Evolutionary conservation across 2,797 vertebrate species (phyloP).

Genomic region (Coendou prehensilis): DNA sequence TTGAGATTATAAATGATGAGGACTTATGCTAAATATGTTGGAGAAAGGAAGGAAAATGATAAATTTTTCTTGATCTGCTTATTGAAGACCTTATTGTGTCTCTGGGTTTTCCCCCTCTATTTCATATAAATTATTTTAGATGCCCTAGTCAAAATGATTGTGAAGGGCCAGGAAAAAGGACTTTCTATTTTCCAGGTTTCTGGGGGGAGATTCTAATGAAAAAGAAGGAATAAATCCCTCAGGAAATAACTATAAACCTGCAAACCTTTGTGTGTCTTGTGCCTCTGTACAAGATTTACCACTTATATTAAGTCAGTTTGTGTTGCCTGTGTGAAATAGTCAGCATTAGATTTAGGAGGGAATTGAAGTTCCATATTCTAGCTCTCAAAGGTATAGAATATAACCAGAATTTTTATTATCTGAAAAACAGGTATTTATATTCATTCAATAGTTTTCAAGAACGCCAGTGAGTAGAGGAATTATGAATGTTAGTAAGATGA

Average conservation of each 20-base stretch:
- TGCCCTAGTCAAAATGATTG: neutral
- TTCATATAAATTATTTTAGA: slow-evolving; percentile 9
- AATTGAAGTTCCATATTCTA: neutral
- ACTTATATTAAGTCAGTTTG: neutral
- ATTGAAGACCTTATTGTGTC: neutral
- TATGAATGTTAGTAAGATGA: slow-evolving; percentile 54
- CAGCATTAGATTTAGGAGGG: neutral
- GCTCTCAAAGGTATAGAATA: neutral
- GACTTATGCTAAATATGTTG: neutral
- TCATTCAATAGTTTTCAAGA: slow-evolving; percentile 49
- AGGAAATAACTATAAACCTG: neutral
- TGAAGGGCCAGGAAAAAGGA: neutral
- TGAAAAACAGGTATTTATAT: slow-evolving; percentile 49
- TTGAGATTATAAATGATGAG: neutral
- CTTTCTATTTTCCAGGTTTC: slow-evolving; percentile 3
- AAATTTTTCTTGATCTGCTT: neutral
- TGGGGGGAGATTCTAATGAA: neutral
- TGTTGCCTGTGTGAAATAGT: neutral
- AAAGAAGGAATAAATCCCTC: neutral
- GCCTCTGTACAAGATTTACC: neutral
- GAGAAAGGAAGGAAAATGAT: neutral
- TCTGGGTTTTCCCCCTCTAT: neutral
- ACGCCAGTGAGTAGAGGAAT: slow-evolving; percentile 50
- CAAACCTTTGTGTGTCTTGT: neutral
- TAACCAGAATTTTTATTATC: slow-evolving; percentile 33